Base-by-base conservation (phyloP, 2,797 vertebrate species). In the Channa striata region DNA sequence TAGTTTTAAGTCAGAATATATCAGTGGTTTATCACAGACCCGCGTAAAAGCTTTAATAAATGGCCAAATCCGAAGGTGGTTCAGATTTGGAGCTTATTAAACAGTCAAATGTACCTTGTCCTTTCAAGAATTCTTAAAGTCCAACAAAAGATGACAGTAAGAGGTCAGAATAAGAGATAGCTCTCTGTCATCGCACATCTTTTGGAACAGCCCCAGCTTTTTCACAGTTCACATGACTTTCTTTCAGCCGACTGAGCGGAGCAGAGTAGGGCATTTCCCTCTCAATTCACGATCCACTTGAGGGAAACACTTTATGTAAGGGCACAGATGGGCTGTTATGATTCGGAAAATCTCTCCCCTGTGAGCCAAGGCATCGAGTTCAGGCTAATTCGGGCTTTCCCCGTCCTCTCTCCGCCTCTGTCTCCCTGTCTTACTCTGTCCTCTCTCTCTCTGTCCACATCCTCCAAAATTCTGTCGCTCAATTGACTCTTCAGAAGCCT, bases 231-330 rank as follows among this genome's bases (percentile, higher is more conserved):
- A 90, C 63, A 13, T 72, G 47, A 53, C 65, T 84, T 81, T 74
- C 77, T 87, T 69, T 77, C 85, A 81, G 54, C 79, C 80, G 78
- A 78, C 77, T 69, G 66, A 86, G 71, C 74, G 63, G 49, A 9
- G n/a, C 80, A 78, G 73, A 87, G 79, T 69, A 72, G 69, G 70
- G 63, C 59, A 72, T 82, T 87, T 89, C 71, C 79, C 72, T 85
- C 81, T 81, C 65, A 63, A 81, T 77, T 80, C 70, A 70, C 86
- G 85, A 75, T 77, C 69, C 78, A 89, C 87, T 87, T 67, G 73
- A 83, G 84, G 78, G 85, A 89, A 87, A 79, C 68, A 63, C 81
- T 88, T 91, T 89, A 89, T 71, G 76, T 89, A 83, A 89, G 72
- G 77, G 21, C 76, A 80, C 90, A 93, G 88, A 93, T 91, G 92